phyloP scores from a whole-genome alignment of 2,888 invertebrate species.

The Prenolepis imparis region DNA sequence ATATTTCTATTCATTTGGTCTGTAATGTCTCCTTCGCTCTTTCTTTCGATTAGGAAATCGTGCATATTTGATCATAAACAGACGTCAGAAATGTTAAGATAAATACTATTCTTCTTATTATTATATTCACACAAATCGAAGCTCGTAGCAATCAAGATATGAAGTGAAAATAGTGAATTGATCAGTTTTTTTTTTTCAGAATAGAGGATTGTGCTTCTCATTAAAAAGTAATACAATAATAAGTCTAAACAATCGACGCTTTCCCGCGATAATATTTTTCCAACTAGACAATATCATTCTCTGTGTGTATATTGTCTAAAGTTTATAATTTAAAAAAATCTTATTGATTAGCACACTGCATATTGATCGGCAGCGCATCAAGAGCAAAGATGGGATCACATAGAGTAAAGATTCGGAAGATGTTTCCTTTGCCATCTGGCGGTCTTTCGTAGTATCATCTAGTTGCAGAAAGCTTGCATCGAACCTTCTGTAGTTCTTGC shows the following conservation, averaged over 20 bases:
- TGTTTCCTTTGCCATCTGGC: constrained; percentile 85
- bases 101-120: constrained; percentile 66
- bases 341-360: constrained; percentile 1
- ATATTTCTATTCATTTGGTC: constrained; percentile 1
- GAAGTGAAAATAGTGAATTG: constrained; percentile 62
- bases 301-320: not conserved
- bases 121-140: constrained; percentile 65
- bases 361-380: constrained; percentile 62
- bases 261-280: not conserved
- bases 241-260: not conserved
- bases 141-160: constrained; percentile 65
- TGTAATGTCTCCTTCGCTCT: constrained; percentile 58
- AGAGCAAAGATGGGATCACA: constrained; percentile 53
- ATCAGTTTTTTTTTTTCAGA: constrained; percentile 25
- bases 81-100: constrained; percentile 69
- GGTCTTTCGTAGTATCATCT: constrained; percentile 81
- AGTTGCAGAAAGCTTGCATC: constrained; percentile 77
- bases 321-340: not conserved
- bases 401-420: constrained; percentile 76
- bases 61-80: constrained; percentile 73
- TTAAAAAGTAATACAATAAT: not conserved
- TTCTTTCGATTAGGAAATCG: constrained; percentile 10
- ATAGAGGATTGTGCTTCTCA: not conserved
- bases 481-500: constrained; percentile 82
- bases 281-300: not conserved